A percentile compares a stretch with the other conserved stretches of the same genome.
phyloP scores from a whole-genome alignment of 2,888 invertebrate genomes.

The Lamproptera curius region DNA sequence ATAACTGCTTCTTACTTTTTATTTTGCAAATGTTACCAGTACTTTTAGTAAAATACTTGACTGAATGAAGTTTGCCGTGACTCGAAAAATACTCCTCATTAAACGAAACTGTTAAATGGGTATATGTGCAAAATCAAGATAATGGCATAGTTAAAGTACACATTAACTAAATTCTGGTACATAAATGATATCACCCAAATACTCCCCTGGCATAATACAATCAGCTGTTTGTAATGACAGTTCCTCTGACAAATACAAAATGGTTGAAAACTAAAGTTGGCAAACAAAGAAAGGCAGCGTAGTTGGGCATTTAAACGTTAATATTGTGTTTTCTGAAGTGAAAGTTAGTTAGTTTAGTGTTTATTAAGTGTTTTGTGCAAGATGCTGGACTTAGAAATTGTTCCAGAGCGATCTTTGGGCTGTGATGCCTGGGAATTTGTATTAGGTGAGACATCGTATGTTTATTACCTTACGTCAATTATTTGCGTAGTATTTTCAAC shows the following conservation, averaged over 20 bases:
- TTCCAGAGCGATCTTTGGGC: constrained; percentile 96
- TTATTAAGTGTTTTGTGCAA: constrained; percentile 83
- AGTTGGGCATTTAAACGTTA: constrained; percentile 62
- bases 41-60: too few species aligned
- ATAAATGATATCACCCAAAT: constrained; percentile 29
- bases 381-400: constrained; percentile 98
- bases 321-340: constrained; percentile 62
- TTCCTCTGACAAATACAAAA: constrained; percentile 78
- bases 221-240: constrained; percentile 80
- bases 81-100: too few species aligned
- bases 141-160: too few species aligned
- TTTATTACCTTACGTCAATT: constrained; percentile 71
- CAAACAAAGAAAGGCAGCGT: constrained; percentile 78
- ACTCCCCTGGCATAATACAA: constrained; percentile 69
- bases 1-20: too few species aligned
- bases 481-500: constrained; percentile 73
- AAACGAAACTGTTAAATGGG: too few species aligned
- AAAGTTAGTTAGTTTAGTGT: constrained; percentile 83
- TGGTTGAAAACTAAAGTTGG: constrained; percentile 79
- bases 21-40: too few species aligned
- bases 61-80: too few species aligned
- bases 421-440: constrained; percentile 99
- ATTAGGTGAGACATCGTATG: constrained; percentile 85
- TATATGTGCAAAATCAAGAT: too few species aligned
- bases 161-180: too few species aligned